A percentile compares a stretch with the other conserved stretches of the same genome.
Conservation (phyloP, 2,113 vertebrate species). For the Potamarius usumacintae region DNA sequence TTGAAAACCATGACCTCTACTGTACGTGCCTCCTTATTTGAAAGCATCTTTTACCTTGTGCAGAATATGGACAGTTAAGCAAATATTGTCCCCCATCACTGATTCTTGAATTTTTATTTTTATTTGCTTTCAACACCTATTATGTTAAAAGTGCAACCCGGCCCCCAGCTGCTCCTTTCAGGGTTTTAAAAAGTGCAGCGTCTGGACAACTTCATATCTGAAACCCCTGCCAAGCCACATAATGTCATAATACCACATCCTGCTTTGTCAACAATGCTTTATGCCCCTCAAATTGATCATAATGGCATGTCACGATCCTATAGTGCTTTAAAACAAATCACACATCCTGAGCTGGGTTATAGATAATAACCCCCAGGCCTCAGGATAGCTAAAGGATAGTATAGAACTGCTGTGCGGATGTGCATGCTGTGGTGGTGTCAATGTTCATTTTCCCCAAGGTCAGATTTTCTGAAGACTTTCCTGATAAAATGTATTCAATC, state of each 20-base stretch:
- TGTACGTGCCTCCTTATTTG: neutral
- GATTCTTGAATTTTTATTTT: neutral
- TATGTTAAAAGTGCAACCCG: neutral
- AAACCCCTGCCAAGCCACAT: slow-evolving; percentile 13
- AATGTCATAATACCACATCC: neutral
- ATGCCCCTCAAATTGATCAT: neutral
- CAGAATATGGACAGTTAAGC: neutral
- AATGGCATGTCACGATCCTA: neutral
- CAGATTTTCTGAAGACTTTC: neutral
- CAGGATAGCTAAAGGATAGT: too few relatives aligned
- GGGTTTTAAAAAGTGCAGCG: neutral
- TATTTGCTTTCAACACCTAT: neutral
- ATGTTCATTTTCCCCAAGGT: neutral
- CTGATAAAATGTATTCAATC: neutral
- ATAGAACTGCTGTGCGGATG: neutral
- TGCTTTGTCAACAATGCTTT: neutral
- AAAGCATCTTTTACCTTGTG: neutral
- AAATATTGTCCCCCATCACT: neutral
- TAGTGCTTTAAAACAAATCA: neutral
- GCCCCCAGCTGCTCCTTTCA: neutral
- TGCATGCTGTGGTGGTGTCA: neutral
- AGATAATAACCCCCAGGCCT: neutral
- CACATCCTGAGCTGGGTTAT: neutral
- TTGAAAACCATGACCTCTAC: neutral
- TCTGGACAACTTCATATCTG: neutral